Base-by-base conservation (phyloP, 2,113 vertebrate genomes). In the Podilymbus podiceps region DNA sequence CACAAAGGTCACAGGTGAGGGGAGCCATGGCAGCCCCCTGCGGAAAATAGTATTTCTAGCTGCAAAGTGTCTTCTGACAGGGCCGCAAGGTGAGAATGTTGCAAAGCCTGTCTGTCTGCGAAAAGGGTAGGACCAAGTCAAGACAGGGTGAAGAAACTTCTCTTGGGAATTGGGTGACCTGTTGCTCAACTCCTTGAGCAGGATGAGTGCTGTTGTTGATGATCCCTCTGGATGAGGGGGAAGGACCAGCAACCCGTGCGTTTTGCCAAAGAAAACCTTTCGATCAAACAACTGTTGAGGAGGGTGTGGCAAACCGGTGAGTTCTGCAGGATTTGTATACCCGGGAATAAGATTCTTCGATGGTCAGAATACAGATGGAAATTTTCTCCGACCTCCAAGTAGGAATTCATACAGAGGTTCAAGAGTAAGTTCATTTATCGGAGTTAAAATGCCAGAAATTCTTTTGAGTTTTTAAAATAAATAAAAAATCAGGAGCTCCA, bases 281-380 rank as follows among this genome's bases (percentile, higher is more conserved):
- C 0, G 4, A 12, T 63, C n/a, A 40, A 80, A 30, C 27, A 62
- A 4, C 30, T 24, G 6, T 7, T 22, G 33, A 68, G 14, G 28
- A 22, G 5, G 1, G 28, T 2, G 1, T 27, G 52, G 64, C 28
- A 35, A 60, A 64, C 6, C 1, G 3, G 8, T 20, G 50, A 69
- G 42, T 75, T 63, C 49, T 46, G 49, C 38, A 19, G 50, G 44
- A 10, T 42, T 31, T 49, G 8, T 16, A 2, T 56, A 7, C 31
- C 25, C 21, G 15, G 21, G 53, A 67, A 16, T 30, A 27, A 60
- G n/a, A 19, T 8, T 24, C 28, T 21, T 55, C 2, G 2, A 28
- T 21, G 35, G 24, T 35, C 46, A 66, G n/a, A 50, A 12, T 15
- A 10, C 6, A 25, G 25, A 35, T 12, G n/a, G 42, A 42, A 59